Conservation (phyloP, 2,797 vertebrate species). For the Artibeus jamaicensis region DNA sequence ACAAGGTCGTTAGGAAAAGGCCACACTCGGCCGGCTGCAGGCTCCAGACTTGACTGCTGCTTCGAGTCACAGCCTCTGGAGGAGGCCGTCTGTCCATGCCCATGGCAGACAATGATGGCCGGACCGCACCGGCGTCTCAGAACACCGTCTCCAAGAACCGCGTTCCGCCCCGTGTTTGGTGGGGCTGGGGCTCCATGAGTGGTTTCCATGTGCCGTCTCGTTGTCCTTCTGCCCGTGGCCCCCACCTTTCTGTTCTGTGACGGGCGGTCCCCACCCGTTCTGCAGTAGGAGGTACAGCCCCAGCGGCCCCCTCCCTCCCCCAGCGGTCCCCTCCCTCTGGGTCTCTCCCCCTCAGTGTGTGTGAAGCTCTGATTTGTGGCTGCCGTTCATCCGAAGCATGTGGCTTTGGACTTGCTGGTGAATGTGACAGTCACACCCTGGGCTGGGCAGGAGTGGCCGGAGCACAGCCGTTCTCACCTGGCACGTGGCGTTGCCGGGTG, state of each 20-base stretch:
- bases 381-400: constrained; percentile 75
- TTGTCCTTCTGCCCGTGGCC: constrained; percentile 88
- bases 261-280: constrained; percentile 92
- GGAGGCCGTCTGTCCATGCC: constrained; percentile 42
- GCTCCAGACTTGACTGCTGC: neutral
- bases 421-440: neutral
- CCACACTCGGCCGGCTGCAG: neutral
- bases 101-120: constrained; percentile 50
- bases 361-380: constrained; percentile 64
- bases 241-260: constrained; percentile 93
- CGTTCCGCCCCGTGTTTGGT: constrained; percentile 84
- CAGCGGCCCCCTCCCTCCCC: constrained; percentile 80
- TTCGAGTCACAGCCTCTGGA: constrained; percentile 62
- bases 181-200: constrained; percentile 84
- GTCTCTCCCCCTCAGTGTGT: constrained; percentile 70
- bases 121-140: constrained; percentile 55
- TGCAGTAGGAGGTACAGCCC: constrained; percentile 94
- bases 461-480: neutral
- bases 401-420: constrained; percentile 41
- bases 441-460: neutral
- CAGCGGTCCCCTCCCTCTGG: constrained; percentile 78
- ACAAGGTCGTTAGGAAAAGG: neutral
- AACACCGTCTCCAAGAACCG: constrained; percentile 74
- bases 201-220: constrained; percentile 91
- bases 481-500: neutral